Base-by-base conservation (phyloP, 2,797 vertebrate genomes). In the Pipistrellus pygmaeus region DNA sequence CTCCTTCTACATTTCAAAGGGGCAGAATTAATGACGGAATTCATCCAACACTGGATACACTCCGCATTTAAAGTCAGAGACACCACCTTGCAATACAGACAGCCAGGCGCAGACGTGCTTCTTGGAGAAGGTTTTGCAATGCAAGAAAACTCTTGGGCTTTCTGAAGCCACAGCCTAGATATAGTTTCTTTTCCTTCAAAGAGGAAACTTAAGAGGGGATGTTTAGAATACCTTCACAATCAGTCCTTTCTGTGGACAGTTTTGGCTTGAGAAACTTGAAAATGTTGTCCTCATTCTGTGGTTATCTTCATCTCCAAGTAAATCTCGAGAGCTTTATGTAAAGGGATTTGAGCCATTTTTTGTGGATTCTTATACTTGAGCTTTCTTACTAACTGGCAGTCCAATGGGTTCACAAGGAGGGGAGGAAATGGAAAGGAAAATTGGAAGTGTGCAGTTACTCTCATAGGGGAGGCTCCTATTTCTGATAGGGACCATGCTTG, bases 111-210 rank as follows among this genome's bases (percentile, higher is more conserved):
- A 88, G 55, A 82, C 91, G 62, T 27, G 4, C 48, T 94, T 96
- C 77, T 87, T 73, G 55, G 88, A 87, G 75, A 91, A 93, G 75
- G 64, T 75, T 75, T 55, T 92, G 86, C 85, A 92, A 83, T 80
- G 55, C 44, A 92, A 90, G 90, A 95, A 95, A 94, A 92, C 78
- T 62, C 78, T 55, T 82, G 88, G 62, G 91, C 55, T 95, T 96
- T 85, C 78, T 32, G 25, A 95, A 93, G 72, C 46, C 57, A 68
- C 32, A 76, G 75, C 25, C 44, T 86, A 78, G 75, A 88, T 83
- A 82, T 10, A 77, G 66, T 93, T 91, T 96, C 76, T 94, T 93
- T 93, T 93, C 71, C 57, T 89, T 93, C 91, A 95, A 69, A 78
- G 60, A 75, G 46, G 81, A 96, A 95, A 97, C 68, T 73, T 91